phyloP scores from a whole-genome alignment of 2,888 invertebrate genomes.

The Chrysodeixis includens region DNA sequence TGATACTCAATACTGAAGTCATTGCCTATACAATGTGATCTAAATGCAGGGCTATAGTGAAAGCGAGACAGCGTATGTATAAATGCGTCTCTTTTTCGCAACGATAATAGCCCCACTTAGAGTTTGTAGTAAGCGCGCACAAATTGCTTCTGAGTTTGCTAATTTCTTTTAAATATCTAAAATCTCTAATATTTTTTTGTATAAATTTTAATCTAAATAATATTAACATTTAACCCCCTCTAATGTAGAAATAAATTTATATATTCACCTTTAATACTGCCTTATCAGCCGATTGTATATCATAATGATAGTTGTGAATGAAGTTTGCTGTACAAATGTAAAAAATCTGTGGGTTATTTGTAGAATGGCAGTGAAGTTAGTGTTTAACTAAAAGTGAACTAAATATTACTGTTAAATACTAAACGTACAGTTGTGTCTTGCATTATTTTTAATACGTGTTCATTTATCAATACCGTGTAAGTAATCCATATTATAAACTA shows the following conservation, averaged over 20 bases:
- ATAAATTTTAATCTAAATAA: slow-evolving; percentile 48
- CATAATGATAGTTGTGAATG: slow-evolving; percentile 31
- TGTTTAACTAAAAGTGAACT: slow-evolving; percentile 30
- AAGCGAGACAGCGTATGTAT: no score
- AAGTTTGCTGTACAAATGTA: slow-evolving; percentile 33
- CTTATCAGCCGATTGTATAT: slow-evolving; percentile 43
- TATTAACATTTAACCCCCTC: slow-evolving; percentile 43
- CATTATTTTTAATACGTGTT: neutral
- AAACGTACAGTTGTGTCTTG: slow-evolving; percentile 1
- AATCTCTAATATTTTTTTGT: slow-evolving; percentile 21
- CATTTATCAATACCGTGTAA: no score
- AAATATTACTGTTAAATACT: slow-evolving; percentile 12
- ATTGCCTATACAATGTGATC: no score
- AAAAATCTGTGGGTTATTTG: slow-evolving; percentile 24
- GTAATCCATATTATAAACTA: no score
- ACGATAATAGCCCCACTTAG: no score
- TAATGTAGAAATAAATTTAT: slow-evolving; percentile 43
- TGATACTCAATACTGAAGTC: no score
- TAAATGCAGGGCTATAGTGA: no score
- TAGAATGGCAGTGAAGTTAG: slow-evolving; percentile 49
- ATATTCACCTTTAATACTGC: slow-evolving; percentile 51
- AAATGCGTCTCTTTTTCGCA: no score
- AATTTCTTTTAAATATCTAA: slow-evolving; percentile 14
- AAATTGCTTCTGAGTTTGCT: neutral
- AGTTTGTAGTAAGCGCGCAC: neutral